Base-by-base conservation (phyloP, 2,797 vertebrate genomes). In the Petrocephalus schoutedeni region DNA sequence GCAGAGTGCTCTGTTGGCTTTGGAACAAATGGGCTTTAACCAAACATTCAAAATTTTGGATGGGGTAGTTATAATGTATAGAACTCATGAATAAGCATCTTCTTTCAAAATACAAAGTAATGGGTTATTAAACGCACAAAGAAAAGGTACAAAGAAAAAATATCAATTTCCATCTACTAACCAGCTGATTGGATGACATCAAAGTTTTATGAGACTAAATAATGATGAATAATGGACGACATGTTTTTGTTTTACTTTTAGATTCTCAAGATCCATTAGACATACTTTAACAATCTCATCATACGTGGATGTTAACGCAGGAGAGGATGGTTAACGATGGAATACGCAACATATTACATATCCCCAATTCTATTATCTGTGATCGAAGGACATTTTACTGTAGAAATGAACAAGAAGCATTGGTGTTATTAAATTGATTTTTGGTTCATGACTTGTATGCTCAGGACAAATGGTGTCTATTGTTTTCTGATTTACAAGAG, bases 401-500 rank as follows among this genome's bases (percentile, higher is more conserved):
- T 21, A 71, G 19, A 28, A 71, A 83, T 28, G 4, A 83, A 57
- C 56, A 51, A 58, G 16, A 61, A 6, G 49, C 4, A 2, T 41
- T 41, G 7, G 19, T 14, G 54, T 14, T 87, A 23, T 87, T 58
- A 58, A 87, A 21, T 45, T 2, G 84, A 23, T 74, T 53, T 19
- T 64, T 64, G 16, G 87, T 57, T 4, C 57, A 41, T 23, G 54
- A 85, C 61, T 49, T 87, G 49, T 57, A 85, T 87, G 56, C 64
- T 36, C 58, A 74, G 86, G 87, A 82, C 32, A 53, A 61, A 56
- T 83, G 85, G 83, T 67, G 82, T 87, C 87, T 82, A 88, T 77
- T 88, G 51, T 45, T 36, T n/a, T 87, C 87, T 87, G 83, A 71
- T 14, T 87, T 82, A 64, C 84, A 90, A 88, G 85, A 82, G 89